Evolutionary conservation across 2,888 invertebrate species (phyloP), one percentile per base, ranked within the genome.

Genomic region (Venusia cambrica): DNA sequence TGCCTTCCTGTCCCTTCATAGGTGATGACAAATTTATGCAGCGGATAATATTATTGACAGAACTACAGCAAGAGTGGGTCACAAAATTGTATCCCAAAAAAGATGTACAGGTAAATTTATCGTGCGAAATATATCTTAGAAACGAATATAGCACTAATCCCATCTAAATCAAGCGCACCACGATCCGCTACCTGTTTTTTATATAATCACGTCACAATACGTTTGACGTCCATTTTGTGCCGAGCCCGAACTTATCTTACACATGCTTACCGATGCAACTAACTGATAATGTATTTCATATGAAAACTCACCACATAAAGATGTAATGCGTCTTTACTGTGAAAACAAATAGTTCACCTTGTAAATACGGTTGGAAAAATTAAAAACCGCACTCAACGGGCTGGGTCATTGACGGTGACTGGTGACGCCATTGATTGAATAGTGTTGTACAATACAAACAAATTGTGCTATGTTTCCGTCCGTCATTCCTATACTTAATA

Each of bases 201-300:
- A 80, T 71, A 80, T 80, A 81, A 83, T 81, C 83, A 78, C 73
- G 76, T 74, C 76, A 81, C 76, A 73, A 73, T 64, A 68, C 62
- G 63, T 59, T 62, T 73, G 84, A 81, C 84, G 83, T 83, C 84
- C 84, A 85, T 84, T 81, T 84, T 85, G 84, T 83, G 65, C 59
- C 54, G 61, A 62, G 58, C 60, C 47, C 46, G 52, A 65, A 57
- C 36, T 26, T 27, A 27, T 16, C 22, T 12, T 40, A 22, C 27
- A 6, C 16, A 15, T 35, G 15, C 16, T 31, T 11, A 24, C 9
- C 6, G 11, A 25, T 3, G 5, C 9, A 11, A 27, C 1, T 18
- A 18, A 24, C 8, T n/a, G n/a, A n/a, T 13, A 5, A 10, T n/a
- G 13, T n/a, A 5, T 22, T 25, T 26, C 15, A 2, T 6, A 13